A percentile compares a stretch with the other conserved stretches of the same genome.
These are phyloP conservation scores for Cheumatopsyche charites DNA, from an alignment of 1,140 invertebrate species.

Conservation along the genomic window DNA sequence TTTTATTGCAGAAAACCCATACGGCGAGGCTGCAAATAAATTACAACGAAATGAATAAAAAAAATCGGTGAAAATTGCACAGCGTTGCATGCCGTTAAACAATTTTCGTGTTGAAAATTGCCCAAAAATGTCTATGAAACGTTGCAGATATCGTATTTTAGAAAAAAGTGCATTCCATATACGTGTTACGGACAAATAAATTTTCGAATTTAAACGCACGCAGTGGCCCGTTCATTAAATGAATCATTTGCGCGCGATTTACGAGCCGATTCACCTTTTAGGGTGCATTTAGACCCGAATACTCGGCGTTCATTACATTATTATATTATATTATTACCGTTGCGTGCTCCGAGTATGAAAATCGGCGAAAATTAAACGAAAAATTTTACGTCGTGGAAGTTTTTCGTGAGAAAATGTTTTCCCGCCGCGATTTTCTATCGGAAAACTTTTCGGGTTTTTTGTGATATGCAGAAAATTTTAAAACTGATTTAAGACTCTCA, in stretches of 20 bases:
- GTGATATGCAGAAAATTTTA: too few relatives aligned
- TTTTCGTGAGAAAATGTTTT: slow-evolving; percentile 29
- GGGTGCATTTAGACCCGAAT: not conserved
- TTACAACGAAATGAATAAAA: too few relatives aligned
- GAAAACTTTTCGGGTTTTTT: slow-evolving; percentile 7
- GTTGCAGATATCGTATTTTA: slow-evolving; percentile 18
- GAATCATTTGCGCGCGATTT: not conserved
- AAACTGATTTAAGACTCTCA: too few relatives aligned
- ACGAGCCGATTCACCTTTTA: not conserved
- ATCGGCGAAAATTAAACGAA: not conserved
- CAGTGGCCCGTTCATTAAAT: too few relatives aligned
- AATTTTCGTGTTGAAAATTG: slow-evolving; percentile 15
- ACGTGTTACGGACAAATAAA: too few relatives aligned
- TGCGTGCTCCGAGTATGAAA: too few relatives aligned
- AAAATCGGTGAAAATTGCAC: slow-evolving; percentile 3
- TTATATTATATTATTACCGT: too few relatives aligned
- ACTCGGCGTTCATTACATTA: too few relatives aligned
- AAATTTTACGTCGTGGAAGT: slow-evolving; percentile 7
- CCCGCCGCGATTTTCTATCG: not conserved
- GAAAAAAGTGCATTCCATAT: too few relatives aligned
- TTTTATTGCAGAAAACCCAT: too few relatives aligned
- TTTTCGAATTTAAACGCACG: too few relatives aligned
- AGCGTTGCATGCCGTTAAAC: not conserved
- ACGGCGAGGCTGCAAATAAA: too few relatives aligned
- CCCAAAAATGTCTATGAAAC: slow-evolving; percentile 16